Conservation (phyloP, 2,113 vertebrate species). For the Myxocyprinus asiaticus region DNA sequence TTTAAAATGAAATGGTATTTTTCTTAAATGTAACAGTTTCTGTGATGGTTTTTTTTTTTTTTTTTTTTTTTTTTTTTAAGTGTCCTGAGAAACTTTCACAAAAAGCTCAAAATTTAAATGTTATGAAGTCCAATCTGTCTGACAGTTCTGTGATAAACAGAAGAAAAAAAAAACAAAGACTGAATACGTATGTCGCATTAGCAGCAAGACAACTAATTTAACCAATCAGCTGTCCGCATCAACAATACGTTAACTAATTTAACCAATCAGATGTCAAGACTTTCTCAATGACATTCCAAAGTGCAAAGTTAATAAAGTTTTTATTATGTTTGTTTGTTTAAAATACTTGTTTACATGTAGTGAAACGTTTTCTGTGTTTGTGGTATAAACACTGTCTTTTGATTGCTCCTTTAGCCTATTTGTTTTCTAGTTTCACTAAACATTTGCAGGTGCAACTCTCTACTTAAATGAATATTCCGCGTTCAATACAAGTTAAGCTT, state of each 20-base stretch:
- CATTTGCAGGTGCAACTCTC: too few relatives aligned
- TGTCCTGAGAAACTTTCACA: background rate
- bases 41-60: background rate
- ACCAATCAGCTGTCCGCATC: background rate
- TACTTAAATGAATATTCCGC: too few relatives aligned
- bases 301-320: constrained; percentile 42
- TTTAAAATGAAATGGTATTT: constrained; percentile 28
- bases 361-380: too few relatives aligned
- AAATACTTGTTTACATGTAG: too few relatives aligned
- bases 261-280: background rate
- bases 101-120: background rate
- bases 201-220: background rate
- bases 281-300: constrained; percentile 38
- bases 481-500: too few relatives aligned
- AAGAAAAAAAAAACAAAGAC: background rate
- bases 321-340: background rate
- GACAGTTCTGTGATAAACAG: background rate
- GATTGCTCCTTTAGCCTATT: too few relatives aligned
- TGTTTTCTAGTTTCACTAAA: too few relatives aligned
- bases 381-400: too few relatives aligned
- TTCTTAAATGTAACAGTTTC: constrained; percentile 13
- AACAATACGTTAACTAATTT: background rate
- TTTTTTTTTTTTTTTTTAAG: background rate
- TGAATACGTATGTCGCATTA: background rate
- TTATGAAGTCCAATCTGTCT: constrained; percentile 7